Evolutionary conservation across 2,888 invertebrate genomes (phyloP), one percentile per base, ranked within the genome.

Genomic region (Aethes cnicana): DNA sequence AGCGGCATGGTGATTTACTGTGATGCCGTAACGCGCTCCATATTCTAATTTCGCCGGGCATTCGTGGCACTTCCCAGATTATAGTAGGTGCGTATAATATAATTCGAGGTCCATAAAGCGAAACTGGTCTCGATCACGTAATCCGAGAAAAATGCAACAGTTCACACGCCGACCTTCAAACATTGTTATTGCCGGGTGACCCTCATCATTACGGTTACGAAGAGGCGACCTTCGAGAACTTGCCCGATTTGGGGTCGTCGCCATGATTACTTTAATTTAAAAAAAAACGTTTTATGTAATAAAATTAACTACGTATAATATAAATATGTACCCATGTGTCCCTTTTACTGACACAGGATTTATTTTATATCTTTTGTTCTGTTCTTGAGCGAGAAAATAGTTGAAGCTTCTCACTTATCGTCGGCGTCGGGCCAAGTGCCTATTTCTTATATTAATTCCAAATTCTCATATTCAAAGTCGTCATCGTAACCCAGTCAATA

Each of bases 121-220:
- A 12, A 18, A n/a, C 17, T 32, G 17, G 39, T 25, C 17, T 16
- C 36, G 30, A 44, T 44, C 18, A 23, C 8, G 12, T 16, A 30
- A 30, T 23, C 9, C 5, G 36, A 21, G 21, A 49, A 35, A 25
- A 41, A 41, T 18, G 20, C 43, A 30, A 18, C 9, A 28, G 42
- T 30, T 23, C 20, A 30, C 25, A 37, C 23, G 17, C 36, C 23
- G 50, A 37, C 50, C 43, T 43, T 44, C 30, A 18, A 21, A 28
- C 1, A 36, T 16, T 17, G 21, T 43, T 26, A 49, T 30, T 36
- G 36, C n/a, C 28, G 23, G 28, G 9, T 23, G 49, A 50, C 49
- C 43, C 23, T 43, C 36, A 35, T 28, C 21, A 12, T 43, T 12
- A 28, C 21, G 49, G 17, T 23, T 17, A 30, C 16, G 25, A n/a